Conservation (phyloP, 2,888 invertebrate species). For the Deilephila elpenor region DNA sequence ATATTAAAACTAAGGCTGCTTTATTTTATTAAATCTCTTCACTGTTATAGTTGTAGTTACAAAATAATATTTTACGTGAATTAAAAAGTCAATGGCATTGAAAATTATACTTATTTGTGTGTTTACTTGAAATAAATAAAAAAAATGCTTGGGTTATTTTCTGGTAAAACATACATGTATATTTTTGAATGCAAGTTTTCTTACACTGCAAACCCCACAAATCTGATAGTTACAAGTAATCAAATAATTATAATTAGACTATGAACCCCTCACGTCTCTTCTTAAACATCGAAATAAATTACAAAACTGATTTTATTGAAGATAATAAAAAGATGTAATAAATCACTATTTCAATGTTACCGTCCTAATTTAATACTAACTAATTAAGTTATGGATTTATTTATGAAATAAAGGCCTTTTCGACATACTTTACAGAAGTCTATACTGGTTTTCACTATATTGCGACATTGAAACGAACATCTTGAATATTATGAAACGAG, state of each 20-base stretch:
- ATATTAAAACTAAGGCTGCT: slow-evolving; percentile 32
- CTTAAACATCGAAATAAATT: too few relatives aligned
- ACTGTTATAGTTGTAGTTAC: neutral
- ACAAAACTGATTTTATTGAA: neutral
- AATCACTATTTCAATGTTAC: too few relatives aligned
- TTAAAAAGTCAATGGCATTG: neutral
- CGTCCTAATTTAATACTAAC: neutral
- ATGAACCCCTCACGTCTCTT: too few relatives aligned
- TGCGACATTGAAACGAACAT: neutral
- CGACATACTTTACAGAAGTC: neutral
- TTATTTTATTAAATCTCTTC: slow-evolving; percentile 24
- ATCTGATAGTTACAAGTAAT: too few relatives aligned
- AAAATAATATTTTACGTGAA: neutral
- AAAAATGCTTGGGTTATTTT: too few relatives aligned
- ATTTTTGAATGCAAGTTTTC: too few relatives aligned
- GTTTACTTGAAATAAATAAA: too few relatives aligned
- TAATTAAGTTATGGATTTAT: neutral
- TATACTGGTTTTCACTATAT: neutral
- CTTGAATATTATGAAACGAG: neutral
- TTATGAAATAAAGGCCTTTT: neutral
- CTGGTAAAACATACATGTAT: too few relatives aligned
- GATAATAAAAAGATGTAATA: neutral
- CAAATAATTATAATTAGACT: too few relatives aligned
- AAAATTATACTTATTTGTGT: neutral
- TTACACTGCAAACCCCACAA: too few relatives aligned